phyloP scores from a whole-genome alignment of 2,888 invertebrate genomes.

The Bimastos eiseni region DNA sequence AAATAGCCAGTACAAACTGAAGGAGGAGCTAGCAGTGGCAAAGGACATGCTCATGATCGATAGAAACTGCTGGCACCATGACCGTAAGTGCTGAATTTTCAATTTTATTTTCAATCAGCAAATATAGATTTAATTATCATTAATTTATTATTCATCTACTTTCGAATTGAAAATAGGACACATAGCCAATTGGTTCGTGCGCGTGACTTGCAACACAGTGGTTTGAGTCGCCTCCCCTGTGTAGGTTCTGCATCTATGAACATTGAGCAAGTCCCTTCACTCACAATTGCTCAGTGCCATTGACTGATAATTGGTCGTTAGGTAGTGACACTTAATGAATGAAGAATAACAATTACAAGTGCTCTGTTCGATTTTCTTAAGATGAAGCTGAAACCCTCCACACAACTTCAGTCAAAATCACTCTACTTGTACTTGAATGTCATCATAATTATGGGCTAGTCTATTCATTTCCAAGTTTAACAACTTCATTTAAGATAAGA shows the following conservation, averaged over 20 bases:
- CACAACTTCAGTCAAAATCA: not conserved
- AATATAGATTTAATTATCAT: not conserved
- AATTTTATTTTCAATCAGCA: not conserved
- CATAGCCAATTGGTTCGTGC: too few relatives aligned
- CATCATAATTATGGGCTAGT: not conserved
- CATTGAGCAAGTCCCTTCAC: too few relatives aligned
- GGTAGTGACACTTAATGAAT: too few relatives aligned
- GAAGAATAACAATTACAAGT: too few relatives aligned
- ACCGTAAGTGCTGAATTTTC: constrained; percentile 63
- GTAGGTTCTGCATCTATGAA: too few relatives aligned
- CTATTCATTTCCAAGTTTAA: not conserved
- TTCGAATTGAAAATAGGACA: not conserved
- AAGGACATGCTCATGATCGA: constrained; percentile 67
- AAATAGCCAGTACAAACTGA: constrained; percentile 64
- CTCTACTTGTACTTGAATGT: not conserved
- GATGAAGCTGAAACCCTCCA: not conserved
- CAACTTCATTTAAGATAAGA: not conserved
- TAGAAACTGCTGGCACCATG: constrained; percentile 66
- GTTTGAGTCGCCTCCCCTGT: too few relatives aligned
- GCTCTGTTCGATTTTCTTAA: not conserved
- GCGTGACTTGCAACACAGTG: too few relatives aligned
- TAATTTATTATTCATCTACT: constrained; percentile 1
- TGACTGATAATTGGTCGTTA: too few relatives aligned
- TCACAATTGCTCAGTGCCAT: too few relatives aligned
- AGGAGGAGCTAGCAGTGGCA: constrained; percentile 65